Conservation (phyloP, 1,140 invertebrate species). For the Danaus melanippus region DNA sequence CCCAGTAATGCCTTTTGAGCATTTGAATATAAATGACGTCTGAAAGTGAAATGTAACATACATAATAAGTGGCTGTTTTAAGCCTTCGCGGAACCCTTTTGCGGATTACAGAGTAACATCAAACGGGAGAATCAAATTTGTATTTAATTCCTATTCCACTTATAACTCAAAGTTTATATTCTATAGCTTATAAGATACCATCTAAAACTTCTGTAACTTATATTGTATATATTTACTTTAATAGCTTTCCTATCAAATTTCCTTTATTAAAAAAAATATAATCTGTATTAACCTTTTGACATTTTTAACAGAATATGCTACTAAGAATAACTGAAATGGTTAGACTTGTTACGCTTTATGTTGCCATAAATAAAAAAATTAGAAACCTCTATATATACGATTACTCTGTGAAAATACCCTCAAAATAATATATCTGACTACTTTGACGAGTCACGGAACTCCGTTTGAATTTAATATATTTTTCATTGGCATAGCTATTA, state of each 20-base stretch:
- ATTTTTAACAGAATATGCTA: too few relatives aligned
- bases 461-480: slow-evolving; percentile 69
- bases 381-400: neutral
- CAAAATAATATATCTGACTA: slow-evolving; percentile 63
- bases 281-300: too few relatives aligned
- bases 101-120: slow-evolving; percentile 55
- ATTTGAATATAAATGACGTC: slow-evolving; percentile 72
- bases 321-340: too few relatives aligned
- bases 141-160: too few relatives aligned
- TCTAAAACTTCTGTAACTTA: too few relatives aligned
- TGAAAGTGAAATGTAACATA: slow-evolving; percentile 72
- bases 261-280: too few relatives aligned
- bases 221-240: too few relatives aligned
- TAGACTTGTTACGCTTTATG: too few relatives aligned
- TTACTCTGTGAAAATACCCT: slow-evolving; percentile 49
- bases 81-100: slow-evolving; percentile 68
- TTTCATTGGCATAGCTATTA: slow-evolving; percentile 66
- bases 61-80: slow-evolving; percentile 72
- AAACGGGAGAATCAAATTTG: neutral
- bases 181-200: neutral
- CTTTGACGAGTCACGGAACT: slow-evolving; percentile 68
- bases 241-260: too few relatives aligned
- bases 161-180: slow-evolving; percentile 1
- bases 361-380: too few relatives aligned
- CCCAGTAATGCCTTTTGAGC: slow-evolving; percentile 67